Percentiles rank a stretch among this genome's conserved stretches.
These are phyloP conservation scores for Eulemur coronatus DNA, from an alignment of 2,797 vertebrate genomes.

Conservation along the genomic window DNA sequence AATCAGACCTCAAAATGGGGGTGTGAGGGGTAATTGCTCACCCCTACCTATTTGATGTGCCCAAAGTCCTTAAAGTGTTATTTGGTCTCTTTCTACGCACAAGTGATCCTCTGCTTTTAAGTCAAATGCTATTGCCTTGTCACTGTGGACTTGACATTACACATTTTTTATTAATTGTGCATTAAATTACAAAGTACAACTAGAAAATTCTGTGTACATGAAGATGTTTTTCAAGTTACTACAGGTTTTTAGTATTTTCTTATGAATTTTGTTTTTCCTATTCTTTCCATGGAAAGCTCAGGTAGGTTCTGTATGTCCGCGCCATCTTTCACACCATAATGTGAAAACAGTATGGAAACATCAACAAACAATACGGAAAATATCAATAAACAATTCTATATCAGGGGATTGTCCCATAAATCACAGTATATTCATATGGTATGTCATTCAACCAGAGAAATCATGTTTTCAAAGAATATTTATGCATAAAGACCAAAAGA, in stretches of 20 bases:
- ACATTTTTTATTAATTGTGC: conserved; percentile 24
- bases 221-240: conserved; percentile 8
- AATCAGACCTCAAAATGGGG: background rate
- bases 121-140: conserved; percentile 10
- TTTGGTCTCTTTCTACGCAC: background rate
- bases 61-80: background rate
- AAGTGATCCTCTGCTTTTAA: background rate
- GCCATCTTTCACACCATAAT: conserved; percentile 22
- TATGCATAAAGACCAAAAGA: conserved; percentile 37
- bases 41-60: background rate
- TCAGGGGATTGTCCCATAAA: conserved; percentile 47
- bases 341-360: conserved; percentile 40
- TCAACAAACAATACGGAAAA: conserved; percentile 57
- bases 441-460: conserved; percentile 42
- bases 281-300: background rate
- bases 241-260: conserved; percentile 43
- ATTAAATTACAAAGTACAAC: background rate
- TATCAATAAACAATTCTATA: conserved; percentile 59
- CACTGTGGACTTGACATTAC: background rate
- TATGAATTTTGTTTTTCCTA: background rate
- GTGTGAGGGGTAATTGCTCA: background rate
- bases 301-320: background rate
- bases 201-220: background rate
- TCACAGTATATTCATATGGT: conserved; percentile 20
- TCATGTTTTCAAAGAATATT: conserved; percentile 43